Evolutionary conservation across 2,888 invertebrate genomes (phyloP).

Genomic region (Polymixis lichenea): DNA sequence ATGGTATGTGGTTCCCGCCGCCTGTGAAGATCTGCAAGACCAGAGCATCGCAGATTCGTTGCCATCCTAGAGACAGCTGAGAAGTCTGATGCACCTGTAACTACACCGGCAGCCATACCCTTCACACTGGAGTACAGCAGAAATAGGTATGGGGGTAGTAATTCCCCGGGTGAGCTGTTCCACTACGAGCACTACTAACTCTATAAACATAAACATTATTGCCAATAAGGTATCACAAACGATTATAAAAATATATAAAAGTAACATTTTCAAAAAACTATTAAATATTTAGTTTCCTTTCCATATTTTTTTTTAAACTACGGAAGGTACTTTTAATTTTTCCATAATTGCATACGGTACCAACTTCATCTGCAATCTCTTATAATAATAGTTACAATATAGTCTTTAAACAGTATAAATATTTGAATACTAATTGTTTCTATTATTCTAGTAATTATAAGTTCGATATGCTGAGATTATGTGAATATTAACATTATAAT

Average conservation of each 20-base stretch:
- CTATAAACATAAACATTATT: not conserved
- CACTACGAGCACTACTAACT: not conserved
- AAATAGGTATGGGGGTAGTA: not conserved
- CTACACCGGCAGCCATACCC: not conserved
- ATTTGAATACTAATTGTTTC: slow-evolving; percentile 64
- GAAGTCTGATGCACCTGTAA: slow-evolving; percentile 2
- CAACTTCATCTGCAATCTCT: slow-evolving; percentile 25
- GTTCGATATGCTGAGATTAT: slow-evolving; percentile 68
- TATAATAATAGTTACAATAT: slow-evolving; percentile 53
- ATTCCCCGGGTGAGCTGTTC: not conserved
- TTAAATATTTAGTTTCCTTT: not conserved
- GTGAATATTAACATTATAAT: slow-evolving; percentile 32
- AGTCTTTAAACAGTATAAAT: slow-evolving; percentile 64
- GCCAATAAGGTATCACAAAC: not conserved
- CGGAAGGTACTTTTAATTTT: not conserved
- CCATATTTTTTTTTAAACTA: not conserved
- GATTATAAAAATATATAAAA: too few species aligned
- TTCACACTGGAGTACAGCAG: not conserved
- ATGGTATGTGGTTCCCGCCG: not conserved
- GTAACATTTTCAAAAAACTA: not conserved
- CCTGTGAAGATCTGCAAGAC: not conserved
- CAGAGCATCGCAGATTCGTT: not conserved
- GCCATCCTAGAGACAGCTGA: not conserved
- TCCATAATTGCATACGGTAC: slow-evolving; percentile 52
- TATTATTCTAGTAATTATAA: slow-evolving; percentile 46